Conservation (phyloP, 2,113 vertebrate species). For the Lepidothrix coronata region DNA sequence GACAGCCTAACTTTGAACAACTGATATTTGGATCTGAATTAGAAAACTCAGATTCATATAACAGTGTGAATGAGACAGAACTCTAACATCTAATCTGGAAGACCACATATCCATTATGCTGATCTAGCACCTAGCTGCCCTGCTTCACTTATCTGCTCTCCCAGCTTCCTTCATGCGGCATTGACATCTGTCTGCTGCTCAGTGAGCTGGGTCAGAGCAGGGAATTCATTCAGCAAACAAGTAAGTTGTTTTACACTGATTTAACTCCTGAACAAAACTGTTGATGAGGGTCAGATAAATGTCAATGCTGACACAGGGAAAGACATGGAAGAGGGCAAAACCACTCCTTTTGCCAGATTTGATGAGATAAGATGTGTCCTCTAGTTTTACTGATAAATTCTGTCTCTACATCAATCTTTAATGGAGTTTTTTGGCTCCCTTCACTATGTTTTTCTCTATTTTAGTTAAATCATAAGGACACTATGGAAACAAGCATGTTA, state of each 20-base stretch:
- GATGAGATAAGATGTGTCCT: background rate
- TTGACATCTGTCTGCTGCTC: background rate
- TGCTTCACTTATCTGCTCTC: background rate
- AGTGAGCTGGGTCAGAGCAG: background rate
- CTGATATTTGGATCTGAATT: background rate
- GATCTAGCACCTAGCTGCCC: background rate
- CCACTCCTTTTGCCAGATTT: background rate
- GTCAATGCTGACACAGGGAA: background rate
- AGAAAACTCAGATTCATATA: background rate
- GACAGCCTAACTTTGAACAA: background rate
- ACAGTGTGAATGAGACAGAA: background rate
- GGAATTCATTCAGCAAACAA: background rate
- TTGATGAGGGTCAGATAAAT: background rate
- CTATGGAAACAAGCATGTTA: background rate
- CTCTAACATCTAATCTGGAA: background rate
- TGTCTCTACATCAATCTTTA: background rate
- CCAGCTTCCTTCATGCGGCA: background rate
- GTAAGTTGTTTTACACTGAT: background rate
- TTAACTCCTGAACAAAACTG: background rate
- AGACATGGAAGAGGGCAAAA: background rate
- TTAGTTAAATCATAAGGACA: background rate
- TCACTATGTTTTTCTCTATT: background rate
- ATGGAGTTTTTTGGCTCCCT: background rate
- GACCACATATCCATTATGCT: fast-evolving
- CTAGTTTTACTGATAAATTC: background rate